phyloP scores from a whole-genome alignment of 2,888 invertebrate genomes.

The Microdon myrmicae region DNA sequence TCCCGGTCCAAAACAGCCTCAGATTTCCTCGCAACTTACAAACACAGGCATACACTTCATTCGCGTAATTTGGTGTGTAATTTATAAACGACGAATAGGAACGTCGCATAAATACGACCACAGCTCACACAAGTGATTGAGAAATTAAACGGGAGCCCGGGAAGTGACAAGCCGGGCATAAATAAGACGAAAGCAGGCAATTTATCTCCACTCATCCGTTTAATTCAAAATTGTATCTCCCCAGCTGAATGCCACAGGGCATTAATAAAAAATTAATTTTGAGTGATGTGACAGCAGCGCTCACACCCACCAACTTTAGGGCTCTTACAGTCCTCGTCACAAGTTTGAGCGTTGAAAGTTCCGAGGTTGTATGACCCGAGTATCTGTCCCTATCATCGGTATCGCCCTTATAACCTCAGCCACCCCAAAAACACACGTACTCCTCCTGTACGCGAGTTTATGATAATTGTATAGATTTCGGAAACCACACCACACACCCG shows the following conservation, averaged over 20 bases:
- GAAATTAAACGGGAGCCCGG: slow-evolving; percentile 36
- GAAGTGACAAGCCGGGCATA: slow-evolving; percentile 43
- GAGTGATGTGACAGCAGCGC: slow-evolving; percentile 35
- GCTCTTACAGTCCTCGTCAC: background rate
- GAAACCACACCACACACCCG: background rate
- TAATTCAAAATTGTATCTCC: slow-evolving; percentile 46
- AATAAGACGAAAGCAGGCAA: slow-evolving; percentile 49
- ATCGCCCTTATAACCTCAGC: background rate
- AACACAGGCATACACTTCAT: slow-evolving; percentile 35
- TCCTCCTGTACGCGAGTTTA: slow-evolving; percentile 4
- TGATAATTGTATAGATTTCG: slow-evolving; percentile 24
- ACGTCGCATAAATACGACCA: slow-evolving; percentile 14
- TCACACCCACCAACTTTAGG: slow-evolving; percentile 1
- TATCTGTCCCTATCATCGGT: background rate
- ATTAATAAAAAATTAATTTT: slow-evolving; percentile 49
- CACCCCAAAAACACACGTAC: slow-evolving; percentile 11
- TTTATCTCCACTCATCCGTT: slow-evolving; percentile 48
- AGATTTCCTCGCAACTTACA: slow-evolving; percentile 16
- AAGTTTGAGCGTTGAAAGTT: slow-evolving; percentile 23
- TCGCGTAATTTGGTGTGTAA: slow-evolving; percentile 45
- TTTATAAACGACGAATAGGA: slow-evolving; percentile 44
- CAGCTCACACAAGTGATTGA: slow-evolving; percentile 25
- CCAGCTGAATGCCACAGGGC: slow-evolving; percentile 34
- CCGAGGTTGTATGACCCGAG: background rate
- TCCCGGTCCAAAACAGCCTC: too few species aligned